These are phyloP conservation scores for Nematopogon swammerdamellus DNA, from an alignment of 2,888 invertebrate species.

Conservation along the genomic window DNA sequence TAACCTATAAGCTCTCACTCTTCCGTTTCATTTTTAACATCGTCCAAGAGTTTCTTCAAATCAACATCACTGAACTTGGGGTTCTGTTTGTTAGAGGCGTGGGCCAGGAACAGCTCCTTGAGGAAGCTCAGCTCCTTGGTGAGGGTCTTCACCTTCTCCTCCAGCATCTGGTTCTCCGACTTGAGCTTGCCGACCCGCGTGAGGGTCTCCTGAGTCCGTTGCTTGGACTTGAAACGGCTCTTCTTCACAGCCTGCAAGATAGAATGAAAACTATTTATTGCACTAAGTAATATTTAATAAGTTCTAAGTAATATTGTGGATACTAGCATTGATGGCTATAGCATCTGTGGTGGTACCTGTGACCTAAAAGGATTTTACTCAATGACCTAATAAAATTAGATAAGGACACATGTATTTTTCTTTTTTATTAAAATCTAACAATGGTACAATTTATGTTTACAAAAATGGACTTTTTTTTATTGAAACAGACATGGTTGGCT, in stretches of 20 bases:
- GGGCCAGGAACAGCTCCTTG: conserved; percentile 77
- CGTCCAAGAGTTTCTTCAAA: conserved; percentile 54
- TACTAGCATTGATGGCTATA: not conserved
- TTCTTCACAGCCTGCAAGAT: conserved; percentile 72
- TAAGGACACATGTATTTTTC: too few relatives aligned
- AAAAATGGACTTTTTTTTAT: too few relatives aligned
- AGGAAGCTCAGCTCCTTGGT: conserved; percentile 76
- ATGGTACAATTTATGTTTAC: too few relatives aligned
- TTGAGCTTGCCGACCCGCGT: conserved; percentile 71
- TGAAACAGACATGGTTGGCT: too few relatives aligned
- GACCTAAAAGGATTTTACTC: not conserved
- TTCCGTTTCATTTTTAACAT: conserved; percentile 41
- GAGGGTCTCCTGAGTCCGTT: conserved; percentile 73
- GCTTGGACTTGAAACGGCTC: conserved; percentile 74
- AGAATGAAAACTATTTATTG: not conserved
- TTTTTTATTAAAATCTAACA: too few relatives aligned
- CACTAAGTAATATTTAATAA: not conserved
- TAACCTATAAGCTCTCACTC: too few relatives aligned
- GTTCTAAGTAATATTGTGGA: not conserved
- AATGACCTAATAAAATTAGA: not conserved
- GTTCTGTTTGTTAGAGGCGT: conserved; percentile 62
- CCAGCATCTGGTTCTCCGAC: conserved; percentile 74
- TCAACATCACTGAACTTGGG: conserved; percentile 56
- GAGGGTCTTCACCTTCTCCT: conserved; percentile 78
- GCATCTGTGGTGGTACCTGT: not conserved